Evolutionary conservation across 1,140 invertebrate genomes (phyloP).

Genomic region (Cydia amplana): DNA sequence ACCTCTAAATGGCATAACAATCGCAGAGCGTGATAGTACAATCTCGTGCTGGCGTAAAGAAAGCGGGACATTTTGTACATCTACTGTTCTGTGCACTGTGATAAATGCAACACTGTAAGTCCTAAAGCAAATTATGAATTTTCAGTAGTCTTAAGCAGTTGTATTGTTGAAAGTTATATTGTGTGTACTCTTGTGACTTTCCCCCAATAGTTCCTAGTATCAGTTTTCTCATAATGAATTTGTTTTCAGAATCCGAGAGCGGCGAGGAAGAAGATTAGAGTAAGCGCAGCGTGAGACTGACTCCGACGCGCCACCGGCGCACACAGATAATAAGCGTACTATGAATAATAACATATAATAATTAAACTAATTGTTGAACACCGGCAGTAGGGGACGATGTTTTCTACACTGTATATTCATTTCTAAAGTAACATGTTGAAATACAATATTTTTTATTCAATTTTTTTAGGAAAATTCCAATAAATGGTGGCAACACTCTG

Average conservation of each 20-base stretch:
- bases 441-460: constrained; percentile 80
- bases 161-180: neutral
- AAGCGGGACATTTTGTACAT: too few species aligned
- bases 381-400: constrained; percentile 52
- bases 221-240: neutral
- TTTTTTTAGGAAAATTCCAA: constrained; percentile 78
- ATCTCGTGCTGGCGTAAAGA: too few species aligned
- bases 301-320: constrained; percentile 50
- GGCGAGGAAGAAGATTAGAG: constrained; percentile 74
- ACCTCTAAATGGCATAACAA: too few species aligned
- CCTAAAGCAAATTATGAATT: too few species aligned
- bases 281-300: constrained; percentile 77
- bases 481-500: constrained; percentile 74
- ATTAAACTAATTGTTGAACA: constrained; percentile 36
- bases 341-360: constrained; percentile 46
- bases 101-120: too few species aligned
- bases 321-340: constrained; percentile 35
- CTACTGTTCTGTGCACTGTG: too few species aligned
- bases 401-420: constrained; percentile 76
- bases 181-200: neutral
- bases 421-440: constrained; percentile 76
- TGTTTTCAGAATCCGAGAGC: constrained; percentile 66
- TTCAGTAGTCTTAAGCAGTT: too few species aligned
- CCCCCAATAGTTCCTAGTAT: neutral
- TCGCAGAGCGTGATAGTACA: too few species aligned